Base-by-base conservation (phyloP, 2,113 vertebrate genomes). In the Camarhynchus parvulus region DNA sequence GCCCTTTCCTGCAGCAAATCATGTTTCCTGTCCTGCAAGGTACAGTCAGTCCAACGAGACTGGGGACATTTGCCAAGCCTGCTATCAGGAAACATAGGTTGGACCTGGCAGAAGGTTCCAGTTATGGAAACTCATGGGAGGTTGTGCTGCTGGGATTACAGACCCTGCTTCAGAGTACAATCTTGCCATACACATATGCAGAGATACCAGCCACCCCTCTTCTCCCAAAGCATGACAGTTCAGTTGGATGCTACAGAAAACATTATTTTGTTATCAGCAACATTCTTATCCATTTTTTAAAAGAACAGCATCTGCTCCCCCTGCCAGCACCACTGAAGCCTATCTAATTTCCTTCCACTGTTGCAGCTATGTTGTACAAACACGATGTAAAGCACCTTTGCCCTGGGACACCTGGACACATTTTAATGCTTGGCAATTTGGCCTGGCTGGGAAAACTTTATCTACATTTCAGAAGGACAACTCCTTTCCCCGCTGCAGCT, bases 1-100 rank as follows among this genome's bases (percentile, higher is more conserved):
- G 73, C 94, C 90, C 94, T 90, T 96, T 96, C 93, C 95, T 92
- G 92, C 52, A 78, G 64, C 79, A 93, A 93, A 70, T 17, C 31
- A n/a, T 11, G 17, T 50, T 97, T 96, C 94, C 95, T 90, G 85
- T 81, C 64, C 72, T 4, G 1, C 37, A 72, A 42, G 37, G 88
- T 88, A 90, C 86, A 86, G 56, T 58, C 68, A 75, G 76, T 84
- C 61, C 90, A 67, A 83, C 23, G 31, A 33, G 76, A 42, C 41
- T 9, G 16, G 21, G 30, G 35, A 69, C 30, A 20, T 73, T 85
- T 13, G 64, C 89, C 92, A 96, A 92, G 64, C 9, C 41, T 72
- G 66, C 61, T 91, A 35, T 78, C 70, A 91, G 67, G 33, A 96
- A 93, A 61, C 56, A 31, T 12, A 63, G 42, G 61, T 19, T 46